phyloP scores from a whole-genome alignment of 2,113 vertebrate genomes.

The Stigmatopora nigra region DNA sequence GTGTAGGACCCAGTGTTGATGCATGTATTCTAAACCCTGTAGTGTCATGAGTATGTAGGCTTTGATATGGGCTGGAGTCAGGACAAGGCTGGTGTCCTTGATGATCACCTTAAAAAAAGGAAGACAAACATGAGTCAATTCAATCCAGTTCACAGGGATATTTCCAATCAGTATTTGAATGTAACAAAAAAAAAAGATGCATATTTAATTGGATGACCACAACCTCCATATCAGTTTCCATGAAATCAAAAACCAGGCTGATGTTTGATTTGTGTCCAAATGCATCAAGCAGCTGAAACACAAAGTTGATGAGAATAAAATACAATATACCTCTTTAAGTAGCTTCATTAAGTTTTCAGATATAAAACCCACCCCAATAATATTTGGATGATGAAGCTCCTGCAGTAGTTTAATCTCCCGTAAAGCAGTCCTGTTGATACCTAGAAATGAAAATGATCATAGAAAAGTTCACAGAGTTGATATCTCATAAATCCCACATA shows the following conservation, averaged over 20 bases:
- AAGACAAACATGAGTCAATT: neutral
- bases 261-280: constrained; percentile 99
- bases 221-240: constrained; percentile 97
- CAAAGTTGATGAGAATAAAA: neutral
- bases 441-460: constrained; percentile 53
- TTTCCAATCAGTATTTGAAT: neutral
- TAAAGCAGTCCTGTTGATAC: constrained; percentile 95
- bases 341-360: neutral
- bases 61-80: constrained; percentile 95
- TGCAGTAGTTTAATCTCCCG: constrained; percentile 95
- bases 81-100: constrained; percentile 90
- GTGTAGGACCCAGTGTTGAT: constrained; percentile 93
- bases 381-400: constrained; percentile 92
- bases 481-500: neutral
- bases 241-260: constrained; percentile 97
- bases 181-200: too few species aligned
- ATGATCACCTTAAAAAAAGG: constrained; percentile 82
- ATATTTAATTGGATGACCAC: neutral
- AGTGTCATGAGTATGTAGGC: constrained; percentile 96
- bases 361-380: constrained; percentile 82
- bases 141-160: neutral
- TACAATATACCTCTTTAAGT: neutral
- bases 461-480: neutral
- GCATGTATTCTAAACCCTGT: constrained; percentile 94
- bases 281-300: constrained; percentile 86